Percentiles rank a stretch among this genome's conserved stretches.
Evolutionary conservation across 2,888 invertebrate species (phyloP).

Genomic region (Synanthedon formicaeformis): DNA sequence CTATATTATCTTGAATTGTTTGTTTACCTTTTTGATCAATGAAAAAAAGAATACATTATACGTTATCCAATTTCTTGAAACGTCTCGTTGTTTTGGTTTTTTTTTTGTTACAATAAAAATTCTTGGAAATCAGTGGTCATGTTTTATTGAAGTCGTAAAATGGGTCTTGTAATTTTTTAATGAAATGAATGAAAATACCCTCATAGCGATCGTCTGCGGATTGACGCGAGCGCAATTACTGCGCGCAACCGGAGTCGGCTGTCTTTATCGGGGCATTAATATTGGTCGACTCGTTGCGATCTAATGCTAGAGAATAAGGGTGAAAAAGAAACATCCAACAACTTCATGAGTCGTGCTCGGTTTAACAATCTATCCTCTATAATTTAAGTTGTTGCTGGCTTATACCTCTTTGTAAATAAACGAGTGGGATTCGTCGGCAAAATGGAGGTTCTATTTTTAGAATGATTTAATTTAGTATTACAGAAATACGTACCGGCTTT

Average conservation of each 20-base stretch:
- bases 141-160: no score
- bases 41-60: no score
- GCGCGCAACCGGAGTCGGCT: conserved; percentile 13
- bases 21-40: no score
- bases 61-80: no score
- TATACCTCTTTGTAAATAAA: conserved; percentile 19
- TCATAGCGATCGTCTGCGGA: no score
- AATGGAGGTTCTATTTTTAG: conserved; percentile 3
- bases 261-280: conserved; percentile 23
- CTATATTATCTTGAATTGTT: no score
- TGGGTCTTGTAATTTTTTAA: no score
- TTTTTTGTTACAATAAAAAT: no score
- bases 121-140: no score
- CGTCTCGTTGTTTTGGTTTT: no score
- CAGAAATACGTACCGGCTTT: not conserved
- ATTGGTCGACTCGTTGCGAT: conserved; percentile 17
- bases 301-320: conserved; percentile 18
- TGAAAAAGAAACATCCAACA: conserved; percentile 22
- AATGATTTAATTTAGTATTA: not conserved
- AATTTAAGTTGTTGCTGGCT: conserved; percentile 18
- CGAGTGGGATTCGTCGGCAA: conserved; percentile 15
- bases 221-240: conserved; percentile 15
- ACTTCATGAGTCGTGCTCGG: conserved; percentile 35
- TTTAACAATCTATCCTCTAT: conserved; percentile 26
- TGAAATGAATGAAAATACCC: no score